phyloP scores from a whole-genome alignment of 2,113 vertebrate genomes.

The Monarcha castaneiventris region DNA sequence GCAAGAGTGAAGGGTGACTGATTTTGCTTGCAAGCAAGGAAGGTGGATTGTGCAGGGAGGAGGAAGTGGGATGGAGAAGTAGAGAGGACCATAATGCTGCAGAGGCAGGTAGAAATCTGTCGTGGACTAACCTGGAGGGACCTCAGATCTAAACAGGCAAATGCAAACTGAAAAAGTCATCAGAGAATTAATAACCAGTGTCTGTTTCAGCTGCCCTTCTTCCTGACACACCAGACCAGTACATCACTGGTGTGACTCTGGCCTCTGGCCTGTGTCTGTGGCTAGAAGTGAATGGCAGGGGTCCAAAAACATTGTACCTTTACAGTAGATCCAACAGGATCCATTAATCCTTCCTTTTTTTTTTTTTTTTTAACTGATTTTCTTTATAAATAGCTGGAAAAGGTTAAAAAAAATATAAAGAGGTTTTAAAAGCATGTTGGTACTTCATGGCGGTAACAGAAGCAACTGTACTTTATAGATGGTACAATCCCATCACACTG shows the following conservation, averaged over 20 bases:
- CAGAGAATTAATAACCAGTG: not conserved
- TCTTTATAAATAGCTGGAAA: not conserved
- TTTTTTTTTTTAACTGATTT: not conserved
- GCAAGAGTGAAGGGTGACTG: not conserved
- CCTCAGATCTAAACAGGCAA: not conserved
- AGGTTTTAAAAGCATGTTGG: not conserved
- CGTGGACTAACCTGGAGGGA: not conserved
- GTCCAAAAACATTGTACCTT: not conserved
- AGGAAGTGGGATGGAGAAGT: not conserved
- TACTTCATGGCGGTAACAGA: not conserved
- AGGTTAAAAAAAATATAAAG: not conserved
- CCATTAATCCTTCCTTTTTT: accelerated
- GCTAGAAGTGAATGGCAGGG: not conserved
- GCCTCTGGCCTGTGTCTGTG: not conserved
- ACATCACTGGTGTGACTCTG: not conserved
- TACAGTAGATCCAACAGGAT: not conserved
- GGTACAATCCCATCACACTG: not conserved
- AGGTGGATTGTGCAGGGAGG: not conserved
- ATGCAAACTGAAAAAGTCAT: not conserved
- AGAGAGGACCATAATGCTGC: not conserved
- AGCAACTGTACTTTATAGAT: not conserved
- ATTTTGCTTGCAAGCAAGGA: not conserved
- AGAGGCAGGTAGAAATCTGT: not conserved
- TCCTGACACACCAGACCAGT: not conserved
- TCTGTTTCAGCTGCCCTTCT: not conserved